Evolutionary conservation across 2,797 vertebrate genomes (phyloP).

Genomic region (Tokudaia tokunoshimensis): DNA sequence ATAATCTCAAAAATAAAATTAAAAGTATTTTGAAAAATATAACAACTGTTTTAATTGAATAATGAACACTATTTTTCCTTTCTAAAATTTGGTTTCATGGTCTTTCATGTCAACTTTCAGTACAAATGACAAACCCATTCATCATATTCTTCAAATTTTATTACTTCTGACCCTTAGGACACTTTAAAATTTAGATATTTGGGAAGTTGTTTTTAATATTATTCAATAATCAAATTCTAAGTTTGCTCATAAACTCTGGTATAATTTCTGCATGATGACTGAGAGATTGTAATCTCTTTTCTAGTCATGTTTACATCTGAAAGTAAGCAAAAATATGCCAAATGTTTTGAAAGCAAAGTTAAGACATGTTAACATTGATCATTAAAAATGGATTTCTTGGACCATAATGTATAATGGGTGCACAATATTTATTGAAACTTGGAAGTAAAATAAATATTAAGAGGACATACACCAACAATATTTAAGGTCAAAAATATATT

Average conservation of each 20-base stretch:
- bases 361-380: not conserved
- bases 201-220: not conserved
- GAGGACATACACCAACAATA: not conserved
- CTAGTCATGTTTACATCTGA: not conserved
- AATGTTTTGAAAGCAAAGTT: conserved; percentile 27
- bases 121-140: not conserved
- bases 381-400: not conserved
- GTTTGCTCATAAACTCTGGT: not conserved
- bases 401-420: not conserved
- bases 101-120: not conserved
- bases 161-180: not conserved
- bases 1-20: not conserved
- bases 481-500: not conserved
- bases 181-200: not conserved
- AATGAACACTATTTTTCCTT: not conserved
- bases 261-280: conserved; percentile 10
- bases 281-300: conserved; percentile 37
- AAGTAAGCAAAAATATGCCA: conserved; percentile 48
- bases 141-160: conserved; percentile 3
- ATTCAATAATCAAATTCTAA: not conserved
- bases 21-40: conserved; percentile 12
- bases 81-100: not conserved
- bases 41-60: conserved; percentile 24
- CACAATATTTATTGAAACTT: conserved; percentile 27
- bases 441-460: not conserved